Conservation (phyloP, 2,113 vertebrate species). For the Notothenia coriiceps region DNA sequence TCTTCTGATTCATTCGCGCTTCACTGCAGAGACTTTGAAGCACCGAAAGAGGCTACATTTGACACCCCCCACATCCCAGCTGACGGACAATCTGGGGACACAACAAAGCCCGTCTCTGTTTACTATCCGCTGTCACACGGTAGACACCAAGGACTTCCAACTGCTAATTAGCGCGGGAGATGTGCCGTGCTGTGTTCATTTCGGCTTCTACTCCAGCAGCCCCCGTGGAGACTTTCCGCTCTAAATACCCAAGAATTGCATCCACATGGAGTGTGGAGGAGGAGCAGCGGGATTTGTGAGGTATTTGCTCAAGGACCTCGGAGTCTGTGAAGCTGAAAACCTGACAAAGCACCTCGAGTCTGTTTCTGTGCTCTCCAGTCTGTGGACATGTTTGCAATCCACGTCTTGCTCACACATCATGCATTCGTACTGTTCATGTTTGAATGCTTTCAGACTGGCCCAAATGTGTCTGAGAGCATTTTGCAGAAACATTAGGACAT, state of each 20-base stretch:
- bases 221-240: conserved; percentile 77
- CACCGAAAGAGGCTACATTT: conserved; percentile 43
- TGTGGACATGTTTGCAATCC: background rate
- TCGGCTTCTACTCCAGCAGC: conserved; percentile 59
- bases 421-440: background rate
- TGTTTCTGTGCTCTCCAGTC: conserved; percentile 23
- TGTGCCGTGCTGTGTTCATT: conserved; percentile 51
- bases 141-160: conserved; percentile 41
- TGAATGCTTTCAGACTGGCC: background rate
- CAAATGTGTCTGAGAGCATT: background rate
- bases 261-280: conserved; percentile 66
- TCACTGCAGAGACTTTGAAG: conserved; percentile 51
- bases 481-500: background rate
- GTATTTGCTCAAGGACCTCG: conserved; percentile 50
- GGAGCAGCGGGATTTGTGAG: conserved; percentile 29
- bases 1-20: conserved; percentile 52
- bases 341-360: conserved; percentile 29
- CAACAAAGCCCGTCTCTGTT: conserved; percentile 70
- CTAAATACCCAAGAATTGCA: conserved; percentile 74
- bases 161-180: conserved; percentile 69
- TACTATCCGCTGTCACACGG: conserved; percentile 52
- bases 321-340: conserved; percentile 35
- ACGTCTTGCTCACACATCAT: background rate
- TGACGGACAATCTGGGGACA: conserved; percentile 38
- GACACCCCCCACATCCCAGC: conserved; percentile 22